These are phyloP conservation scores for Gonocerus acuteangulatus DNA, from an alignment of 2,888 invertebrate genomes.

Conservation along the genomic window DNA sequence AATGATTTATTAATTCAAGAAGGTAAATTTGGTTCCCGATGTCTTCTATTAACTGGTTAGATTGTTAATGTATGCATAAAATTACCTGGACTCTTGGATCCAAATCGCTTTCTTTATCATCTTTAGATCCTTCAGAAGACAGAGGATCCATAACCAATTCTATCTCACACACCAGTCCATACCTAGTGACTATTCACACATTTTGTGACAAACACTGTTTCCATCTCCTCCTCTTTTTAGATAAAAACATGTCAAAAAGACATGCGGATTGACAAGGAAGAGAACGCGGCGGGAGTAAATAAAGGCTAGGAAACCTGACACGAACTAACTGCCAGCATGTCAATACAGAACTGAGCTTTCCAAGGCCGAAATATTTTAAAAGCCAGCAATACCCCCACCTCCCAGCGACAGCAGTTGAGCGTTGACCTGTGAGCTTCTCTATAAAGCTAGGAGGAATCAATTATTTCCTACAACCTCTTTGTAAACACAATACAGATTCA, in stretches of 20 bases:
- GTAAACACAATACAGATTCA: too few relatives aligned
- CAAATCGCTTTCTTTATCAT: constrained; percentile 43
- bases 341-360: neutral
- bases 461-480: too few relatives aligned
- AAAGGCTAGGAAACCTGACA: neutral
- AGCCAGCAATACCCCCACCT: neutral
- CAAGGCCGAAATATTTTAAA: constrained; percentile 6
- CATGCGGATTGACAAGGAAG: neutral
- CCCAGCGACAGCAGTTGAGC: too few relatives aligned
- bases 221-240: neutral
- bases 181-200: neutral
- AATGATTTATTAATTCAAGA: too few relatives aligned
- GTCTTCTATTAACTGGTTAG: too few relatives aligned
- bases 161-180: neutral
- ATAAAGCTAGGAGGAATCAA: too few relatives aligned
- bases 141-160: neutral
- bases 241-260: neutral
- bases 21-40: too few relatives aligned
- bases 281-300: neutral
- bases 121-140: neutral
- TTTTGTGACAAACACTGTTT: neutral
- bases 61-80: too few relatives aligned
- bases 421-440: too few relatives aligned
- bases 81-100: constrained; percentile 50
- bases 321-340: neutral